Base-by-base conservation (phyloP, 1,140 invertebrate species). In the Triops cancriformis region DNA sequence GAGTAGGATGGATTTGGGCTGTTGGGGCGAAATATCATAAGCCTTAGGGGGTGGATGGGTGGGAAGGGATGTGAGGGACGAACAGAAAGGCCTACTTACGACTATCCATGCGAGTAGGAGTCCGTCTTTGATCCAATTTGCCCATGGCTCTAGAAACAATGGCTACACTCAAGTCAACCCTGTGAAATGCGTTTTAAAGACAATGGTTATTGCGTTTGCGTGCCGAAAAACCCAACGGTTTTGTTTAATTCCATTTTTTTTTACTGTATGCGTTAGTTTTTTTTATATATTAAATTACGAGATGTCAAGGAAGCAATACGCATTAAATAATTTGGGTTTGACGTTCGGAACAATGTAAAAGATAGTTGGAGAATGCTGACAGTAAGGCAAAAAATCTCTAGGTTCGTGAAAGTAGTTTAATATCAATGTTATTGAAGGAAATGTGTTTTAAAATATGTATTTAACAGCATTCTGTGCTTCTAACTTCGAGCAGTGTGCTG, bases 51-150 rank as follows among this genome's bases (percentile, higher is more conserved):
- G 31, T 37, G 31, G 31, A 4, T 4, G 31, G 31, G 31, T 37
- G 31, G 31, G n/a, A n/a, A 45, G 11, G 18, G 23, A 14, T 14
- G 51, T 18, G 51, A n/a, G 51, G 51, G 51, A 64, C 18, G 51
- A 23, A 64, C 51, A 64, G 51, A 64, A 27, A 76, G 75, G 77
- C 77, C 74, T 73, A 80, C 77, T 79, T 78, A 74, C 72, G 77
- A 78, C 77, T 75, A 43, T 78, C 73, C 73, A 78, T 74, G 27
- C 73, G 72, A 27, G 74, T 73, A 26, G 41, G 51, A 64, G 26
- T 77, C 72, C 51, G 41, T 64, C 76, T 43, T 64, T 77, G 76
- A 64, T 77, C 76, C 76, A 77, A 31, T 72, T 77, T 77, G 76
- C 76, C 76, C 76, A 77, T 77, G 42, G 51, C 7, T 64, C 14